Percentiles rank a stretch among this genome's conserved stretches.
These are phyloP conservation scores for Ridgeia piscesae DNA, from an alignment of 1,140 invertebrate genomes.

Conservation along the genomic window DNA sequence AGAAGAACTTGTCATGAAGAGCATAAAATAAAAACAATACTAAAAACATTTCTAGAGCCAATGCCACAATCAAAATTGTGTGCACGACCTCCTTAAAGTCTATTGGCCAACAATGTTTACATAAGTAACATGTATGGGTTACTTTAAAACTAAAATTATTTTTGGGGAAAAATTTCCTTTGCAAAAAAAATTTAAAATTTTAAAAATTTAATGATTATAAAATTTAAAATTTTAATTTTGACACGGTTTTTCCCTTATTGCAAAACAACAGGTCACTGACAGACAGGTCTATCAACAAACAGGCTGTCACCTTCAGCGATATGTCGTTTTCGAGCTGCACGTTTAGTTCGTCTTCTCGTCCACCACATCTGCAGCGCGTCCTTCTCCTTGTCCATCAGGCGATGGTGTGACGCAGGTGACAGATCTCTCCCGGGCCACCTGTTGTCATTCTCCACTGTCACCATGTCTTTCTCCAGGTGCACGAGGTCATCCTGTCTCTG, in stretches of 20 bases:
- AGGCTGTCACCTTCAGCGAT: background rate
- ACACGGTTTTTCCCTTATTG: too few species aligned
- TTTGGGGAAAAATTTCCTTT: too few species aligned
- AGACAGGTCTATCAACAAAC: background rate
- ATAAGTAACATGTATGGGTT: too few species aligned
- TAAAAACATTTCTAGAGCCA: background rate
- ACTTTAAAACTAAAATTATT: too few species aligned
- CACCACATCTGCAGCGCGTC: conserved; percentile 52
- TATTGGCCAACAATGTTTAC: too few species aligned
- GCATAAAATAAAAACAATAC: background rate
- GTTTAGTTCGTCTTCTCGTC: conserved; percentile 55
- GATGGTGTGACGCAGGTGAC: conserved; percentile 46
- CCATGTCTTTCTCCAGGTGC: conserved; percentile 45
- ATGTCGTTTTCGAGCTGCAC: conserved; percentile 30
- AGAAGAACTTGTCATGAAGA: background rate
- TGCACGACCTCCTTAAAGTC: too few species aligned
- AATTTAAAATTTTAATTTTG: too few species aligned
- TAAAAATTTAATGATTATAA: too few species aligned
- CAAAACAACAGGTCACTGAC: too few species aligned
- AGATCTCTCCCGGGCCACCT: conserved; percentile 42
- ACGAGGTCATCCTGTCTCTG: conserved; percentile 39
- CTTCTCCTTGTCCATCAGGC: conserved; percentile 54
- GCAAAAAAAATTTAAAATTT: too few species aligned
- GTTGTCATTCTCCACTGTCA: conserved; percentile 31
- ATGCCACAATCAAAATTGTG: too few species aligned